phyloP scores from a whole-genome alignment of 1,140 invertebrate species.

The Drosophila kanapiae region DNA sequence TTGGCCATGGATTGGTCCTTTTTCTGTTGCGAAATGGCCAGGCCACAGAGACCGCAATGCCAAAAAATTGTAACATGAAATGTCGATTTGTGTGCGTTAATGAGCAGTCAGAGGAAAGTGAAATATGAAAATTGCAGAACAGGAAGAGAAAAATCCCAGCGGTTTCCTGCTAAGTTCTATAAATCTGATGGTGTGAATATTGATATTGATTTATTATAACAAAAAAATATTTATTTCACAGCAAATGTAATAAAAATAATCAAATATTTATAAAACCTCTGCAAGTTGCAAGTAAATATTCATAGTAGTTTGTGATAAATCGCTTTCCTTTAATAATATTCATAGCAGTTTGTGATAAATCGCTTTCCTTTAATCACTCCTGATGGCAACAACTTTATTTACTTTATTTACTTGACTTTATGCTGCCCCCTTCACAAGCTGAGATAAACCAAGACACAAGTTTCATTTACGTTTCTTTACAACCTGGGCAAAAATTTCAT shows the following conservation, averaged over 20 bases:
- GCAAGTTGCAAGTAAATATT: not conserved
- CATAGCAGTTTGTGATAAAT: not conserved
- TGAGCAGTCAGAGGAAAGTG: slow-evolving; percentile 33
- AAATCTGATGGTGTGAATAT: not conserved
- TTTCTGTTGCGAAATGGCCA: slow-evolving; percentile 13
- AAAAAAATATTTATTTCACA: too few relatives aligned
- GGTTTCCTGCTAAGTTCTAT: not conserved
- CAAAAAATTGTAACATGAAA: slow-evolving; percentile 69
- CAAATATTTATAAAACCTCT: not conserved
- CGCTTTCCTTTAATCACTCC: not conserved
- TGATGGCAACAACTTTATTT: slow-evolving; percentile 6
- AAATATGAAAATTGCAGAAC: slow-evolving; percentile 17
- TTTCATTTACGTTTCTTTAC: slow-evolving; percentile 16
- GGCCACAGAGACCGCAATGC: slow-evolving; percentile 55
- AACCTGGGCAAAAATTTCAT: slow-evolving; percentile 20
- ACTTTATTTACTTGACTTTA: slow-evolving; percentile 10
- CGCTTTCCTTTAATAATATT: not conserved
- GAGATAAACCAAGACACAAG: slow-evolving; percentile 4
- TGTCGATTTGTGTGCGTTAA: slow-evolving; percentile 63
- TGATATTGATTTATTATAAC: not conserved
- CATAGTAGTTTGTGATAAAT: not conserved
- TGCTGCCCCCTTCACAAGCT: not conserved
- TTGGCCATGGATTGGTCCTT: slow-evolving; percentile 26
- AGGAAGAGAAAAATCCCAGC: slow-evolving; percentile 17
- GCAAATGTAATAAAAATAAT: not conserved